Base-by-base conservation (phyloP, 2,797 vertebrate genomes). In the Bryconaethiops microstoma region DNA sequence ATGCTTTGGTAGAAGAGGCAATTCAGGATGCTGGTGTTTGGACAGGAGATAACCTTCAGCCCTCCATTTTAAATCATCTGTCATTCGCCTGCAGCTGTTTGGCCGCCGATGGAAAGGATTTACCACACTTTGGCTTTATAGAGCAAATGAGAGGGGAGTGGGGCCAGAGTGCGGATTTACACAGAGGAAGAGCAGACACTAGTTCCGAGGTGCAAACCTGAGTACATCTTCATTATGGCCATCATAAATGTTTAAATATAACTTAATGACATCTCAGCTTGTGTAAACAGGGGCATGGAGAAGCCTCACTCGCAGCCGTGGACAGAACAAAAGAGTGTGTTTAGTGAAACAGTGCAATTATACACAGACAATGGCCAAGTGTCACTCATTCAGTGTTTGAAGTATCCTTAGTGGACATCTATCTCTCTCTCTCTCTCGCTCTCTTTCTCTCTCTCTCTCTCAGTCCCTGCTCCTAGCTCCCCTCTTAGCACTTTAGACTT, bases 401-500 rank as follows among this genome's bases (percentile, higher is more conserved):
- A 72, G 19, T 60, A 25, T 52, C 68, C 25, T 63, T 25, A 63
- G 39, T 79, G 57, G 45, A 39, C 29, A 0, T 16, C 42, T 17
- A 5, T 42, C 5, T 57, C 17, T 71, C 89, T 81, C 86, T 71
- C 77, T 82, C 72, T 78, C 67, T 78, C n/a, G 50, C 64, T 68
- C 40, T 13, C 29, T 79, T 64, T 23, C 67, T 67, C 40, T 73
- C 75, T 3, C 0, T 0, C 42, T 4, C 55, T 70, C 48, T 40
- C 42, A 42, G 21, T 65, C 71, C 70, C 91, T 78, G 90, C 90
- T 92, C 64, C 86, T 91, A 90, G 90, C 90, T 84, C 81, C 88
- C 88, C 88, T 88, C 88, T 88, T 89, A 83, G 85, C 90, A 87
- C 88, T 88, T 85, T 71, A 89, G 88, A 88, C 92, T 92, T 93